These are phyloP conservation scores for Daubentonia madagascariensis DNA, from an alignment of 2,113 vertebrate genomes.

Conservation along the genomic window DNA sequence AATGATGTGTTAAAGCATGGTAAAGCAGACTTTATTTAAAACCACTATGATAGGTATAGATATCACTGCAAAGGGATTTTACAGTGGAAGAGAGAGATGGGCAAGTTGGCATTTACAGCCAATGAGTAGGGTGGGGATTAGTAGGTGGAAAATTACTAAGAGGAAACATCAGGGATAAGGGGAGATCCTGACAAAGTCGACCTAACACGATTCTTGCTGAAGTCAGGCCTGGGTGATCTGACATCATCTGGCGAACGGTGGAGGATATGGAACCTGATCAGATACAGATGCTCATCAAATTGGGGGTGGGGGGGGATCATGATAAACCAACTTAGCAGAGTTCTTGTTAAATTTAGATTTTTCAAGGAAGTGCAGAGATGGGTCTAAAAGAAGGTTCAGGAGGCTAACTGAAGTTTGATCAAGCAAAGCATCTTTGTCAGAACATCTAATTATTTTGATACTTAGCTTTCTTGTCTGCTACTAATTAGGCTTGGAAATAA, in stretches of 20 bases:
- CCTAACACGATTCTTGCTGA: no score
- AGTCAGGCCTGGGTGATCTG: no score
- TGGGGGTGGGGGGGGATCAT: accelerated
- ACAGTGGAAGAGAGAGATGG: neutral
- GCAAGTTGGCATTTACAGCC: neutral
- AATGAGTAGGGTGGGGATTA: no score
- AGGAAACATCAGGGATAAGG: neutral
- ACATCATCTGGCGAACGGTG: neutral
- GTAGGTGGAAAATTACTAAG: neutral
- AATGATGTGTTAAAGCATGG: neutral
- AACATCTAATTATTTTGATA: neutral
- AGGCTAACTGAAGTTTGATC: neutral
- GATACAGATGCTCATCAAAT: neutral
- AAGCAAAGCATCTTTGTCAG: neutral
- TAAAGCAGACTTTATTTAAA: neutral
- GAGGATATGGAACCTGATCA: neutral
- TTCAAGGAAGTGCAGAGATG: neutral
- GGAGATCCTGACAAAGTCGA: neutral
- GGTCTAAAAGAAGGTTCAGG: neutral
- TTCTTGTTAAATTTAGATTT: neutral
- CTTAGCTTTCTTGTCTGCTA: neutral
- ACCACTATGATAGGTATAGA: neutral
- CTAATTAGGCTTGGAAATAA: neutral
- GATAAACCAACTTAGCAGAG: neutral
- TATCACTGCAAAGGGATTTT: neutral